Evolutionary conservation across 2,797 vertebrate genomes (phyloP).

Genomic region (Propithecus deckenii): DNA sequence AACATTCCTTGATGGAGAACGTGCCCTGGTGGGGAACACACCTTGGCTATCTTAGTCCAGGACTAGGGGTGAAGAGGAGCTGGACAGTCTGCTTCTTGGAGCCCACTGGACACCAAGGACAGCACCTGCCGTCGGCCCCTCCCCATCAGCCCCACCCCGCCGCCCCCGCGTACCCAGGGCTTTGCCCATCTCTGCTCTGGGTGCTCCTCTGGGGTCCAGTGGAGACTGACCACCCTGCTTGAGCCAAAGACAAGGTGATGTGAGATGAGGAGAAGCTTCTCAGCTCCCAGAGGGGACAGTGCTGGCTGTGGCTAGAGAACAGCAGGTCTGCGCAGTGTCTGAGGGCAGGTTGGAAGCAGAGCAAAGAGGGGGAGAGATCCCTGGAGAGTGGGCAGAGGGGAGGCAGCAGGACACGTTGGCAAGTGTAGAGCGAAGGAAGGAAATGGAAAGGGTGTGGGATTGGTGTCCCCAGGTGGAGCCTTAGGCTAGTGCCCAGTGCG

Average conservation of each 20-base stretch:
- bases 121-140: background rate
- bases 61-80: background rate
- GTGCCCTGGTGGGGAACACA: background rate
- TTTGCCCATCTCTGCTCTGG: background rate
- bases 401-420: fast-evolving
- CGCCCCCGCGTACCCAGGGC: background rate
- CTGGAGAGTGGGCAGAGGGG: background rate
- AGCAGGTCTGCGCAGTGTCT: slow-evolving; percentile 69
- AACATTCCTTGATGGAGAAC: background rate
- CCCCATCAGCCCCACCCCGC: fast-evolving
- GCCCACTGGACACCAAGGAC: background rate
- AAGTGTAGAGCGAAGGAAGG: background rate
- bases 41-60: background rate
- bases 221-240: slow-evolving; percentile 20
- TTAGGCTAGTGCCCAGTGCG: background rate
- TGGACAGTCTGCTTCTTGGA: background rate
- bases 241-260: slow-evolving; percentile 70
- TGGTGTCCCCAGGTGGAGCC: background rate
- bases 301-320: slow-evolving; percentile 32
- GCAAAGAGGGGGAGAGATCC: background rate
- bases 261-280: background rate
- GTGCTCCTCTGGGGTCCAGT: background rate
- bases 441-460: background rate
- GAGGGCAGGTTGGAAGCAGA: background rate
- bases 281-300: background rate